phyloP scores from a whole-genome alignment of 2,888 invertebrate species.

The Nephrotoma appendiculata region DNA sequence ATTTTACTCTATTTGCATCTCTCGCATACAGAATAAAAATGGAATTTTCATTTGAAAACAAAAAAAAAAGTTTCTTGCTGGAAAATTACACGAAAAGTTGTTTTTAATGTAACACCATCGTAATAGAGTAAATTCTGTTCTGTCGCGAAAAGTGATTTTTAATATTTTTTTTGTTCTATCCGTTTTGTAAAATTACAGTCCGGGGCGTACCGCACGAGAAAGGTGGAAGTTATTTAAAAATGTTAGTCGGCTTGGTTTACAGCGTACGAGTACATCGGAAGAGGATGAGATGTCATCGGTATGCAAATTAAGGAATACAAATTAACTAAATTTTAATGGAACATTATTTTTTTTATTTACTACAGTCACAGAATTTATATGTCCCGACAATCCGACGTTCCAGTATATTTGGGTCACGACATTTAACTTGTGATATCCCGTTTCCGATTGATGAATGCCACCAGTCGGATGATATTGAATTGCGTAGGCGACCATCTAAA shows the following conservation, averaged over 20 bases:
- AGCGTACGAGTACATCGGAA: constrained; percentile 14
- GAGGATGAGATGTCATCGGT: constrained; percentile 17
- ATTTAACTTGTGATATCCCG: constrained; percentile 45
- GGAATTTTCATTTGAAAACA: not conserved
- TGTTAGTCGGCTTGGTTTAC: constrained; percentile 27
- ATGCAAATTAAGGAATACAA: not conserved
- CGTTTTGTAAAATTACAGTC: constrained; percentile 9
- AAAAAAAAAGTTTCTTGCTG: not conserved
- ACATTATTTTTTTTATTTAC: not conserved
- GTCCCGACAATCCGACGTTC: constrained; percentile 35
- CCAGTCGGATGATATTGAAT: constrained; percentile 32
- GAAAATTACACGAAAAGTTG: not conserved
- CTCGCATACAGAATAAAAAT: not conserved
- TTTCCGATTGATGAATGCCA: constrained; percentile 43
- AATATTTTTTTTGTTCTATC: not conserved
- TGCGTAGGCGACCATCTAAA: constrained; percentile 20
- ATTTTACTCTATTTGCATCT: not conserved
- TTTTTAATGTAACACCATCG: not conserved
- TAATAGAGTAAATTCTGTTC: not conserved
- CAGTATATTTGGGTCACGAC: constrained; percentile 38
- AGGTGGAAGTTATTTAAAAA: constrained; percentile 34
- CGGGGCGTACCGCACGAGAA: constrained; percentile 34
- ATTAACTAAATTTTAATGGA: not conserved
- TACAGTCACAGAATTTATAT: constrained; percentile 25
- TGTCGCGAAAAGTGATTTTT: not conserved